Conservation (phyloP, 2,797 vertebrate species). For the Tamandua tetradactyla region DNA sequence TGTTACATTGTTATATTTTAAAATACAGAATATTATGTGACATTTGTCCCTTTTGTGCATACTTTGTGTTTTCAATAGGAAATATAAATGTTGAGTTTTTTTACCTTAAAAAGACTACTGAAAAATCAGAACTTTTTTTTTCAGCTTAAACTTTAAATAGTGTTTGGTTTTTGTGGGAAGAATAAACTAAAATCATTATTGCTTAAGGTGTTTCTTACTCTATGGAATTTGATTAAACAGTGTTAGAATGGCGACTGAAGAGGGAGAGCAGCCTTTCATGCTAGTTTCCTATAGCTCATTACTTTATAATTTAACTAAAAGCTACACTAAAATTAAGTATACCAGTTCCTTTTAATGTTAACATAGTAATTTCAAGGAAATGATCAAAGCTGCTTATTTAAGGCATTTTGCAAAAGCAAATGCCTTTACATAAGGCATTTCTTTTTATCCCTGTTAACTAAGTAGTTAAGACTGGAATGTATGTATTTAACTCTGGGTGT, state of each 20-base stretch:
- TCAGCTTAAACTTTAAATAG: constrained; percentile 47
- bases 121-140: constrained; percentile 28
- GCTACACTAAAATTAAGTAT: constrained; percentile 17
- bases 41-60: constrained; percentile 48
- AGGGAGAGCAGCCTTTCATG: not conserved
- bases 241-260: not conserved
- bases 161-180: not conserved
- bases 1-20: constrained; percentile 42
- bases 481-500: constrained; percentile 11
- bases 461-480: constrained; percentile 43
- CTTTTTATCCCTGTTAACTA: constrained; percentile 24
- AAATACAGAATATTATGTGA: constrained; percentile 41
- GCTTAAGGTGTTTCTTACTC: constrained; percentile 36
- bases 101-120: constrained; percentile 30
- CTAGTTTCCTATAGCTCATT: not conserved
- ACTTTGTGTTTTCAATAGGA: constrained; percentile 63
- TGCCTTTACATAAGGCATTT: constrained; percentile 40
- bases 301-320: constrained; percentile 46
- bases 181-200: constrained; percentile 57
- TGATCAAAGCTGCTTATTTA: constrained; percentile 51
- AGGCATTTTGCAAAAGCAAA: constrained; percentile 50
- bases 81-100: constrained; percentile 68
- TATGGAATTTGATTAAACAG: constrained; percentile 40
- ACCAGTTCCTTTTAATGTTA: constrained; percentile 42
- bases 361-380: constrained; percentile 51